Conservation (phyloP, 2,113 vertebrate genomes). For the Lagopus muta region DNA sequence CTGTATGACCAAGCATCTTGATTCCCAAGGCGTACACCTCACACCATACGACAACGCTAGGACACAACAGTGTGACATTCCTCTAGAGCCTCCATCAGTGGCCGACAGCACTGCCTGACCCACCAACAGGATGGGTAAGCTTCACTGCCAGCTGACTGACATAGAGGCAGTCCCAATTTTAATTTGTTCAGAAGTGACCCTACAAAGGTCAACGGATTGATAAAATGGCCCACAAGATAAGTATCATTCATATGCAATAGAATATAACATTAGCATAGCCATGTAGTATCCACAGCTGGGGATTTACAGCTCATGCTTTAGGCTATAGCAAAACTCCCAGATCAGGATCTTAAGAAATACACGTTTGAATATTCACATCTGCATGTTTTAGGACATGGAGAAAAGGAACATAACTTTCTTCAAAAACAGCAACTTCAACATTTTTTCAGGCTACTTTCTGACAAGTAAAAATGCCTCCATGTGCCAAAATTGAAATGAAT, state of each 20-base stretch:
- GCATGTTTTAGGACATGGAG: background rate
- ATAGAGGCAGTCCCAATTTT: background rate
- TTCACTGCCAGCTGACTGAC: background rate
- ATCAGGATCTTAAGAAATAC: background rate
- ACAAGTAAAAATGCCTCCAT: background rate
- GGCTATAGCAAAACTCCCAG: background rate
- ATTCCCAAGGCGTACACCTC: too few species aligned
- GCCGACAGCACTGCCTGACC: background rate
- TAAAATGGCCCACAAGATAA: rapidly evolving
- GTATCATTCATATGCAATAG: background rate
- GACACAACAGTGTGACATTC: background rate
- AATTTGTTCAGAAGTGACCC: background rate
- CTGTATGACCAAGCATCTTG: rapidly evolving
- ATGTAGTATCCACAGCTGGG: rapidly evolving
- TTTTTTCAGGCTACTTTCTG: background rate
- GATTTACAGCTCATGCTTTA: background rate
- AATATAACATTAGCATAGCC: background rate
- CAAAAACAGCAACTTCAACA: background rate
- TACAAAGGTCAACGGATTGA: background rate
- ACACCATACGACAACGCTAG: background rate
- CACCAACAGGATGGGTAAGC: background rate
- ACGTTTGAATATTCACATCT: background rate
- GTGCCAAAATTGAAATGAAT: constrained; percentile 9
- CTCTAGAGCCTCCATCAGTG: background rate
- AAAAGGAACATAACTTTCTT: background rate